Evolutionary conservation across 2,888 invertebrate species (phyloP).

Genomic region (Xestia ashworthii): DNA sequence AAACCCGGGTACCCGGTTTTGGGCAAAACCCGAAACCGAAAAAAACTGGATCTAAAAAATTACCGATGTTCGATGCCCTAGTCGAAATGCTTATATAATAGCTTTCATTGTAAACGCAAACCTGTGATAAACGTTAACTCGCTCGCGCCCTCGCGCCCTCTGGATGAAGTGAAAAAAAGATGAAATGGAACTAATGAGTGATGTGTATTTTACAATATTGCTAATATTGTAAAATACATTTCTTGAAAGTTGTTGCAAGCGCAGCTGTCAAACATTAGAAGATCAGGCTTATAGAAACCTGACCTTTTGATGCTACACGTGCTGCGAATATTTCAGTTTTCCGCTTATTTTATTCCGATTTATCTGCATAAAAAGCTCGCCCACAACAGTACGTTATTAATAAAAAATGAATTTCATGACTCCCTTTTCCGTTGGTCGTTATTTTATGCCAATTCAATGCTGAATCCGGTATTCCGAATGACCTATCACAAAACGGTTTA

Average conservation of each 20-base stretch:
- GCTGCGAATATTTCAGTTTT: constrained; percentile 1
- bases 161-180: background rate
- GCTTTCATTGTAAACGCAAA: background rate
- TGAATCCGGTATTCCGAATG: constrained; percentile 13
- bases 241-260: background rate
- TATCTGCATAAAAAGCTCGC: background rate
- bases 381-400: background rate
- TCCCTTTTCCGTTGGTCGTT: constrained; percentile 7
- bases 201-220: too few relatives aligned
- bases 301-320: background rate
- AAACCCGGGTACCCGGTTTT: too few relatives aligned
- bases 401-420: background rate
- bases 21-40: too few relatives aligned
- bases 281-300: background rate
- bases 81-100: background rate
- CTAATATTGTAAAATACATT: constrained; percentile 1
- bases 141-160: background rate
- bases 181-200: background rate
- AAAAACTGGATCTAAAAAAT: too few relatives aligned
- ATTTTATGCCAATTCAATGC: constrained; percentile 9
- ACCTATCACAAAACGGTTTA: constrained; percentile 31
- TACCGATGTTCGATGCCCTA: too few relatives aligned
- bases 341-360: background rate
- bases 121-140: too few relatives aligned
- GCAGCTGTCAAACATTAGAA: background rate